Conservation (phyloP, 1,140 invertebrate genomes). For the Hestina assimilis region DNA sequence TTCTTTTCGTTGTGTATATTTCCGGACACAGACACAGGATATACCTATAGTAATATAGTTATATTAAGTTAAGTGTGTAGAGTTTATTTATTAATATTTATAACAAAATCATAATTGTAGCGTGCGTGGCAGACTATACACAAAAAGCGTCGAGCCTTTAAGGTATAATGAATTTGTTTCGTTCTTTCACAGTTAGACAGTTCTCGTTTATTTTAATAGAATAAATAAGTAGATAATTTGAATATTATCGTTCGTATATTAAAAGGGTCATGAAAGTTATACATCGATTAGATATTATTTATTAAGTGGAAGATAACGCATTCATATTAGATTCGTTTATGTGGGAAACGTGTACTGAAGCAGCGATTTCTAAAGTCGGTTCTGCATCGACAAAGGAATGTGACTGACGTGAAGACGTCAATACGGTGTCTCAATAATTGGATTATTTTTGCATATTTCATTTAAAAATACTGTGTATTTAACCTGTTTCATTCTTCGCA, state of each 20-base stretch:
- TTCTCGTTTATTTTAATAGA: constrained; percentile 29
- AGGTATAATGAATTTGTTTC: constrained; percentile 38
- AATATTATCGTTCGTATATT: constrained; percentile 36
- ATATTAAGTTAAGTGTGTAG: too few relatives aligned
- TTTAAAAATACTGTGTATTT: too few relatives aligned
- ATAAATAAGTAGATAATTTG: constrained; percentile 28
- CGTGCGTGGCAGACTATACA: neutral
- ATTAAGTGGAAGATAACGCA: constrained; percentile 18
- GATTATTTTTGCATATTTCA: too few relatives aligned
- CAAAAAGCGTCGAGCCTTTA: constrained; percentile 14
- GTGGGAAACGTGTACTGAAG: neutral
- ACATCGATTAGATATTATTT: constrained; percentile 29
- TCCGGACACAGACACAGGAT: too few relatives aligned
- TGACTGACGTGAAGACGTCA: too few relatives aligned
- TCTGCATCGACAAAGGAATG: too few relatives aligned
- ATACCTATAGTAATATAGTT: too few relatives aligned
- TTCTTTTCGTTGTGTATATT: too few relatives aligned
- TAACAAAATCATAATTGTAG: neutral
- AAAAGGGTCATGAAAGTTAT: constrained; percentile 31
- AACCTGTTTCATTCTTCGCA: too few relatives aligned
- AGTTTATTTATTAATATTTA: too few relatives aligned
- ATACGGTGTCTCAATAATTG: too few relatives aligned
- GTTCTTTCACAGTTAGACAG: constrained; percentile 28
- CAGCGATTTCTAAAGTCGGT: too few relatives aligned
- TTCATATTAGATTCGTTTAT: neutral